Base-by-base conservation (phyloP, 2,797 vertebrate genomes). In the Myotis vivesi region DNA sequence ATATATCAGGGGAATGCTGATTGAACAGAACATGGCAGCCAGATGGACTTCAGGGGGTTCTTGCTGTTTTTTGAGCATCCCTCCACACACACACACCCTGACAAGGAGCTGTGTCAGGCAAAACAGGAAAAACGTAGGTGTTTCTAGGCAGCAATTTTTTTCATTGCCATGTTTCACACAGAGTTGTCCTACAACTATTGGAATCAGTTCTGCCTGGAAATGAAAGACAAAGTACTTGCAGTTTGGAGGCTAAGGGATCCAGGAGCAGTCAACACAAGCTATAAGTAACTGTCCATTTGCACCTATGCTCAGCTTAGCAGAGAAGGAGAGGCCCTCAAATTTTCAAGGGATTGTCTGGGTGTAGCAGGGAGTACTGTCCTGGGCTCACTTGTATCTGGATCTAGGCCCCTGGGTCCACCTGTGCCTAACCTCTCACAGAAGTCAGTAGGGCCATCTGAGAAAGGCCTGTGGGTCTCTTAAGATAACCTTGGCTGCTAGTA, bases 1-100 rank as follows among this genome's bases (percentile, higher is more conserved):
- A 0, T 84, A 38, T 91, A 71, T 76, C 90, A 75, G n/a, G 82
- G 75, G 73, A 92, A 92, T 3, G 16, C 96, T 91, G 92, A 95
- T 46, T 33, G 86, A 76, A 83, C 88, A 94, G 92, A 93, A 94
- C 3, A 7, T 68, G 44, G 62, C 5, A 8, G 41, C 88, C 2
- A 2, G 13, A 84, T 36, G 6, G 92, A 82, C 88, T 89, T 77
- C 12, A 12, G 75, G 44, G 85, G 62, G 4, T 71, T 94, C 94
- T 68, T 19, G 22, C 33, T 76, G 69, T 89, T 81, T 92, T 91
- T 71, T 75, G 41, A 94, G 89, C 38, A 41, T 53, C 51, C 66
- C 41, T 83, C 1, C 11, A 10, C 20, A 13, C 71, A 13, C 71
- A 10, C 77, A 73, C 55, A 44, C 79, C 16, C 53, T 30, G 46